Evolutionary conservation across 2,888 invertebrate genomes (phyloP).

Genomic region (Nephrotoma appendiculata): DNA sequence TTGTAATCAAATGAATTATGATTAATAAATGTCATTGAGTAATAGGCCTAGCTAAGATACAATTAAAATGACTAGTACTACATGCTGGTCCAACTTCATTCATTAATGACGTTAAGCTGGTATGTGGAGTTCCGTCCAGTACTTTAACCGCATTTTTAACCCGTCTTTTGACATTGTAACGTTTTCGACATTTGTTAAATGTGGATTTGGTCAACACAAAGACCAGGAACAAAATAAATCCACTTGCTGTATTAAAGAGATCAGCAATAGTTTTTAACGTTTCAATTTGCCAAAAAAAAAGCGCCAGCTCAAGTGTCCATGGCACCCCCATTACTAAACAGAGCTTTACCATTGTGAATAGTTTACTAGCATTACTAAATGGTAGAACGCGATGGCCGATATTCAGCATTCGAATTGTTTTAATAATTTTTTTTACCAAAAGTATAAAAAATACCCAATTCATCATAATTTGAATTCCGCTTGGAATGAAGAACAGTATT

Average conservation of each 20-base stretch:
- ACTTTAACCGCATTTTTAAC: neutral
- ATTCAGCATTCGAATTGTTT: neutral
- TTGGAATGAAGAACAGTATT: neutral
- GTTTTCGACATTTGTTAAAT: neutral
- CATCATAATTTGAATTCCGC: neutral
- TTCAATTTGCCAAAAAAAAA: neutral
- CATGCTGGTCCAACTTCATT: neutral
- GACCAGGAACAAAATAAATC: neutral
- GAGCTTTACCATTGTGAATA: neutral
- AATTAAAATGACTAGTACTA: neutral
- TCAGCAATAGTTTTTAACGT: neutral
- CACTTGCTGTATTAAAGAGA: neutral
- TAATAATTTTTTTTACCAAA: neutral
- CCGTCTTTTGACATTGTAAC: neutral
- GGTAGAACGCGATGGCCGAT: neutral
- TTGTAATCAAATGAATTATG: neutral
- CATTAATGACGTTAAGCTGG: neutral
- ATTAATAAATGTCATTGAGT: neutral
- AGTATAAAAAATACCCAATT: neutral
- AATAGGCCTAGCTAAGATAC: neutral
- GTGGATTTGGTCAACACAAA: neutral
- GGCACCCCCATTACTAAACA: neutral
- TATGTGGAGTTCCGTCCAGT: neutral
- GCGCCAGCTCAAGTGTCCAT: neutral
- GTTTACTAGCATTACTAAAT: neutral